These are phyloP conservation scores for Cremastinae sp. DNA, from an alignment of 2,888 invertebrate genomes.

Conservation along the genomic window DNA sequence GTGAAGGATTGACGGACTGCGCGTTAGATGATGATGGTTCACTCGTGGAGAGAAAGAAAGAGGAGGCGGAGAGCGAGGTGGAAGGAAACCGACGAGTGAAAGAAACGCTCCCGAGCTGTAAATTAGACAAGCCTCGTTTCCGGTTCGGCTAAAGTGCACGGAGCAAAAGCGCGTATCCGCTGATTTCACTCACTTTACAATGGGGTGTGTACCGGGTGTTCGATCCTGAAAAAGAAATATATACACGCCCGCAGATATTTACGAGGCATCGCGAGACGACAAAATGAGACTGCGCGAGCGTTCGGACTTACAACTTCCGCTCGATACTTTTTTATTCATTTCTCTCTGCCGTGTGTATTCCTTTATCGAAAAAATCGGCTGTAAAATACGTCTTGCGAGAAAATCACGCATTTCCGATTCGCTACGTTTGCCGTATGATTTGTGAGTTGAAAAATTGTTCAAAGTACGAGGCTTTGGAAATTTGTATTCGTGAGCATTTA, in stretches of 20 bases:
- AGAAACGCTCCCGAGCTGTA: constrained; percentile 60
- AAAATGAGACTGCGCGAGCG: constrained; percentile 19
- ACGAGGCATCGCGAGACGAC: constrained; percentile 31
- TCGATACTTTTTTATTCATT: constrained; percentile 44
- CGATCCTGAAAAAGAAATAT: background rate
- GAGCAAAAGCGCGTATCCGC: constrained; percentile 50
- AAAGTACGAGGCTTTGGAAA: too few relatives aligned
- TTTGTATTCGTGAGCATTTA: too few relatives aligned
- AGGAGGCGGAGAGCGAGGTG: constrained; percentile 18
- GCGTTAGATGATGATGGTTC: constrained; percentile 20
- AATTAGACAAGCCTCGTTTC: constrained; percentile 71
- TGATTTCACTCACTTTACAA: constrained; percentile 45
- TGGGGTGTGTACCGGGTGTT: background rate
- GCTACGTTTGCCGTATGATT: too few relatives aligned
- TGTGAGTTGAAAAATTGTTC: too few relatives aligned
- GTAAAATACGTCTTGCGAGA: background rate
- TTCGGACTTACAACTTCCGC: constrained; percentile 67
- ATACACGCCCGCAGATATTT: constrained; percentile 3
- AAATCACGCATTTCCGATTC: too few relatives aligned
- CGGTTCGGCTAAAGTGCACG: constrained; percentile 68
- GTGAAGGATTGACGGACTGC: constrained; percentile 43
- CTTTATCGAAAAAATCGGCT: background rate
- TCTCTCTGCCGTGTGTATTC: constrained; percentile 3
- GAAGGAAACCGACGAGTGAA: too few relatives aligned
- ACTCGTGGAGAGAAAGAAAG: constrained; percentile 14